Base-by-base conservation (phyloP, 2,888 invertebrate species). In the Uloborus plumipes region DNA sequence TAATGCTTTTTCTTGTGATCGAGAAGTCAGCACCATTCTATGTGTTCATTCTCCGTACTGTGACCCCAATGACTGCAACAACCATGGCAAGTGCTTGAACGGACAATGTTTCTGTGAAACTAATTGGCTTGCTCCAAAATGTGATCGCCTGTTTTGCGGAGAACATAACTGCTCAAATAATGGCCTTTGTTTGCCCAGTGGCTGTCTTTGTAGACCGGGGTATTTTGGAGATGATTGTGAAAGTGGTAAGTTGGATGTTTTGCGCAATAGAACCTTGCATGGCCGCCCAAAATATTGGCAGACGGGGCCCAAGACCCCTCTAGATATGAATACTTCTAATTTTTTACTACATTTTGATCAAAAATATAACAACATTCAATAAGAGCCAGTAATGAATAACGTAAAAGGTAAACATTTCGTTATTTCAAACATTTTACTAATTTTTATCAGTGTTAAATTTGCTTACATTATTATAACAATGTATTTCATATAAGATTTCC, bases 11-110 rank as follows among this genome's bases (percentile, higher is more conserved):
- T 85, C 86, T 15, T 88, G 88, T 86, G 87, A 85, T 1, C 86
- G 88, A 67, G 85, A 87, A 59, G 88, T 89, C 18, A 86, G 88
- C 16, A 88, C 88, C 20, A 86, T 89, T 59, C 76, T 89, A 9
- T 89, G 89, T 86, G 88, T 88, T 49, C 88, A 88, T 85, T 86
- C 87, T 49, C 88, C 88, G 2, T 85, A 85, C 13, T 87, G 87
- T 13, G 61, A 81, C 51, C 84, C 76, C 0, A n/a, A n/a, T 0
- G 87, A 88, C 84, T 89, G 89, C 79, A 87, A 86, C 69, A 85
- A 85, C 47, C 88, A 88, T 85, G 89, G 89, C 4, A 73, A 77
- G 20, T 89, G 89, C 86, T 70, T 85, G 22, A 80, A 83, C 26
- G 89, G 89, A 4, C 67, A 75, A 16, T 89, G 89, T 86, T 76